Percentiles rank a stretch among this genome's conserved stretches.
Conservation (phyloP, 1,140 invertebrate genomes). For the Steinernema khuongi region DNA sequence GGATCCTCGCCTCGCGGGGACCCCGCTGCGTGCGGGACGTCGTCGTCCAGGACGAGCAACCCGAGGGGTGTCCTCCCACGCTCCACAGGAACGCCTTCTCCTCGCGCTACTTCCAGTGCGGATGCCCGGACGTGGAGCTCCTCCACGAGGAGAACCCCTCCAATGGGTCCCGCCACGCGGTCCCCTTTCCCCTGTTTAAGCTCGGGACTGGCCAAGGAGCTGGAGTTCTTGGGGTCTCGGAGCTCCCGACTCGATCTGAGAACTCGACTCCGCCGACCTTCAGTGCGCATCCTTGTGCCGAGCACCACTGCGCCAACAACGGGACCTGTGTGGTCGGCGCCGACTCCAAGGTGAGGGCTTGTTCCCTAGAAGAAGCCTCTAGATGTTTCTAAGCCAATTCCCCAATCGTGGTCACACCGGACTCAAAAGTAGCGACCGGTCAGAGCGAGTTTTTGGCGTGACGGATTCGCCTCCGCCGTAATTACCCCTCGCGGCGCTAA, state of each 20-base stretch:
- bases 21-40: constrained; percentile 41
- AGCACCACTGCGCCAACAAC: constrained; percentile 38
- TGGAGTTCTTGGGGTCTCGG: neutral
- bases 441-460: neutral
- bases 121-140: constrained; percentile 30
- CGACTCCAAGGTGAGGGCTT: constrained; percentile 27
- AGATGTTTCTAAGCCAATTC: too few relatives aligned
- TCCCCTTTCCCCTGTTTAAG: constrained; percentile 15
- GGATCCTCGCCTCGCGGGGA: constrained; percentile 37
- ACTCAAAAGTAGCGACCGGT: neutral
- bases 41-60: constrained; percentile 34
- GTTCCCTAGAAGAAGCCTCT: too few relatives aligned
- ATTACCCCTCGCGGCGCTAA: neutral
- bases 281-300: constrained; percentile 27
- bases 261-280: constrained; percentile 18
- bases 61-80: constrained; percentile 41
- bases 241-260: neutral
- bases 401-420: too few relatives aligned
- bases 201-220: neutral
- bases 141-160: neutral
- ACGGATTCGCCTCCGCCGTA: neutral
- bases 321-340: constrained; percentile 34
- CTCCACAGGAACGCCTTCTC: constrained; percentile 35
- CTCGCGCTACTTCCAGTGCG: constrained; percentile 36
- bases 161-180: neutral